Evolutionary conservation across 2,888 invertebrate species (phyloP), one percentile per base, ranked within the genome.

Genomic region (Acanthosepion lycidas): DNA sequence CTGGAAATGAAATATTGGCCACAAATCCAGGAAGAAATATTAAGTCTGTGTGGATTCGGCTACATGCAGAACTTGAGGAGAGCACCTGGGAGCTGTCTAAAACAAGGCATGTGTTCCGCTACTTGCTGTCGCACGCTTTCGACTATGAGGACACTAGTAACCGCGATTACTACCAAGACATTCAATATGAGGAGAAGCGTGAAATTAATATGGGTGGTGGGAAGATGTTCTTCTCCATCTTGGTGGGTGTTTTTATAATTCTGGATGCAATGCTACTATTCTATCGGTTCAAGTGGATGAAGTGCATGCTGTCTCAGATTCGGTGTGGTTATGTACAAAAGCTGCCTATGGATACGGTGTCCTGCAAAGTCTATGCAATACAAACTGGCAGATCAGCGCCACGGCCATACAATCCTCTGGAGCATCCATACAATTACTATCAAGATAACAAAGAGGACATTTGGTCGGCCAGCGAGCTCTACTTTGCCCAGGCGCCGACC

Each of bases 241-340:
- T 96, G 55, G 96, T 97, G 26, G 95, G 95, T 91, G 95, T 96
- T 28, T 97, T 97, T 95, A 92, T 97, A 23, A 42, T 96, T 6
- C 94, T 96, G 94, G 97, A 97, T 95, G 94, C 96, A 1, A 95
- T 96, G 20, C 95, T 97, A 78, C 95, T 96, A 91, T 94, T 95
- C 23, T 97, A 96, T 94, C 95, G 97, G n/a, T 95, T 96, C 91
- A 96, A 96, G 18, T 96, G 97, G 96, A 92, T 96, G 94, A 95
- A 95, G 78, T 95, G 95, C 94, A 96, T 96, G 94, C 94, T 96
- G 42, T 95, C 95, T 55, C 95, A 96, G 91, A 96, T 96, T 26
- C 95, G 95, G 51, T 95, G 95, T 4, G 97, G 97, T 18, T 95
- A 96, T 49, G 96, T 96, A 55, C 96, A 96, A 94, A 95, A 96